Conservation (phyloP, 2,797 vertebrate species). For the Ptychadena robeensis region DNA sequence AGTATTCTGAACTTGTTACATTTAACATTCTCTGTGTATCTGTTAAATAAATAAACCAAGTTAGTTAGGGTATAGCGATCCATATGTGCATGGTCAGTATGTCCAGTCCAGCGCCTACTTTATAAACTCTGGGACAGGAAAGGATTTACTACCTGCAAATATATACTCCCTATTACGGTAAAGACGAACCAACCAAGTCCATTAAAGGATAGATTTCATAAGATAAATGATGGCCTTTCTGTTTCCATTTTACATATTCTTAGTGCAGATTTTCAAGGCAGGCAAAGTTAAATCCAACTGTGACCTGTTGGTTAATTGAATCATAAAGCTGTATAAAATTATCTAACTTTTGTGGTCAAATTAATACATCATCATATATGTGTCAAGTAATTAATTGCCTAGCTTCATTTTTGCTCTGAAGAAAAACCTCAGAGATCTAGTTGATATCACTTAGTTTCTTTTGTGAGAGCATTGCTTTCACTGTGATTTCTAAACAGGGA, state of each 20-base stretch:
- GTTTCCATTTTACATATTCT: slow-evolving; percentile 28
- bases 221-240: slow-evolving; percentile 28
- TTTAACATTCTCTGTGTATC: not conserved
- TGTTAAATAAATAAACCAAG: not conserved
- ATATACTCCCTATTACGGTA: slow-evolving; percentile 23
- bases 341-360: slow-evolving; percentile 50
- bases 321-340: slow-evolving; percentile 42
- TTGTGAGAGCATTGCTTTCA: slow-evolving; percentile 40
- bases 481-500: slow-evolving; percentile 47
- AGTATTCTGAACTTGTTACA: too few relatives aligned
- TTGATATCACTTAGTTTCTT: slow-evolving; percentile 38
- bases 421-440: slow-evolving; percentile 49
- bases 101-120: not conserved
- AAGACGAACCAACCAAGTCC: slow-evolving; percentile 27
- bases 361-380: slow-evolving; percentile 53
- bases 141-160: slow-evolving; percentile 28
- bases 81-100: not conserved
- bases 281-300: slow-evolving; percentile 34
- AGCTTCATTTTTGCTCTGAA: slow-evolving; percentile 32
- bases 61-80: too few relatives aligned
- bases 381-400: slow-evolving; percentile 52
- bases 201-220: slow-evolving; percentile 27
- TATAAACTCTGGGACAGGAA: not conserved
- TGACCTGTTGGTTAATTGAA: slow-evolving; percentile 56
- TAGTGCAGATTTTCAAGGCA: slow-evolving; percentile 37